Evolutionary conservation across 2,113 vertebrate genomes (phyloP), one percentile per base, ranked within the genome.

Genomic region (Callaeas wilsoni): DNA sequence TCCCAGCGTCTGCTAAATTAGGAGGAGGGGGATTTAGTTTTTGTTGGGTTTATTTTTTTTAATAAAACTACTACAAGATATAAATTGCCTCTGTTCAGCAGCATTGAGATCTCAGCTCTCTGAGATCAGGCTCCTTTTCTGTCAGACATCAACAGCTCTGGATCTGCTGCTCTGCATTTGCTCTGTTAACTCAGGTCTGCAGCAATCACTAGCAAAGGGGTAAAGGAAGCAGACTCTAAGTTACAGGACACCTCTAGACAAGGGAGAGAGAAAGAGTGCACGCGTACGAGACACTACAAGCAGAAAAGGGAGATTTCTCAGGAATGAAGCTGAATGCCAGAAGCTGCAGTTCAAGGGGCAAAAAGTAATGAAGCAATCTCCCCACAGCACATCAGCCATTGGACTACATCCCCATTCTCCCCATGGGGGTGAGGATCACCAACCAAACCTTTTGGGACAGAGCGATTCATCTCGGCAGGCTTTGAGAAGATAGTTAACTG

Each of bases 41-140:
- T 57, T 87, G 84, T 37, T 37, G 7, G 18, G 12, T 59, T 76
- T 93, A 6, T 26, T 86, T 76, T 90, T 57, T 80, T 75, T 3
- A 83, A 71, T 70, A 70, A 55, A 84, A 74, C 75, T 86, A 97
- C 94, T 96, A 98, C 47, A 87, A 96, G 71, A 95, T 88, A 95
- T 56, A 97, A 97, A 95, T 11, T 97, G 85, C 55, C 57, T 96
- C 96, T 95, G 90, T 92, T 97, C 62, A 93, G 74, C 62, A 96
- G 77, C n/a, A 77, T 0, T 84, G 74, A 94, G 75, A 96, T 93
- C 53, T 87, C 68, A 89, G 56, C 29, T 53, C 63, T 60, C 1
- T 46, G 39, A 87, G 39, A 78, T 39, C 82, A 93, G 83, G 79
- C 22, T 92, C 62, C 79, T 75, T 39, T 87, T 75, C 87, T 92